Evolutionary conservation across 2,888 invertebrate species (phyloP), one percentile per base, ranked within the genome.

Genomic region (Allolobophora icterica): DNA sequence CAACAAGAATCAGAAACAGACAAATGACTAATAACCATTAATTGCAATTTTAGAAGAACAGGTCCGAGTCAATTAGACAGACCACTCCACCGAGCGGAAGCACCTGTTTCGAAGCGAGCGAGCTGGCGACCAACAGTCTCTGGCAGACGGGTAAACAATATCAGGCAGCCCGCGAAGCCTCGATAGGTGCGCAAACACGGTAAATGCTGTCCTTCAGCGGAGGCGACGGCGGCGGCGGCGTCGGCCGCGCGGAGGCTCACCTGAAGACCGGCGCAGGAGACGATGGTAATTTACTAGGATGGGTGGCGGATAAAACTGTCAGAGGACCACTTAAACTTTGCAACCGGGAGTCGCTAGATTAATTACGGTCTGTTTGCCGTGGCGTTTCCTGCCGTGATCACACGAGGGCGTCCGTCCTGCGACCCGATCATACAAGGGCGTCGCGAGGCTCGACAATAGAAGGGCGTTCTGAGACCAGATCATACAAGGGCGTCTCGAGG

Each of bases 211-310:
- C 71, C 71, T 71, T 71, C 71, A 71, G 52, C 15, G 52, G 52
- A 1, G 52, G 52, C 24, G 52, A 1, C 24, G 52, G 52, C 24
- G 52, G 52, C 24, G 21, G 52, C 15, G 71, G 30, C 71, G 71
- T 30, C 71, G 71, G 24, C 52, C 24, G 52, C 5, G 71, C 71
- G n/a, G 71, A 71, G 71, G 71, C n/a, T 71, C 71, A 71, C 71
- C 71, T 71, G 71, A 71, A 71, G 71, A 71, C 8, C 71, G n/a
- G 71, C 71, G 71, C 71, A n/a, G 71, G n/a, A 71, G 71, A 71
- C 71, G 71, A 71, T 71, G 71, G 71, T 71, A 71, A 71, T 71
- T 71, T 71, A 71, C n/a, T 71, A 71, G 71, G 71, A 71, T 71
- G 71, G 71, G 71, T n/a, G 71, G n/a, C 71, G 71, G 71, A 71